phyloP scores from a whole-genome alignment of 2,797 vertebrate genomes.

The Lepidocolaptes lacrymiger region DNA sequence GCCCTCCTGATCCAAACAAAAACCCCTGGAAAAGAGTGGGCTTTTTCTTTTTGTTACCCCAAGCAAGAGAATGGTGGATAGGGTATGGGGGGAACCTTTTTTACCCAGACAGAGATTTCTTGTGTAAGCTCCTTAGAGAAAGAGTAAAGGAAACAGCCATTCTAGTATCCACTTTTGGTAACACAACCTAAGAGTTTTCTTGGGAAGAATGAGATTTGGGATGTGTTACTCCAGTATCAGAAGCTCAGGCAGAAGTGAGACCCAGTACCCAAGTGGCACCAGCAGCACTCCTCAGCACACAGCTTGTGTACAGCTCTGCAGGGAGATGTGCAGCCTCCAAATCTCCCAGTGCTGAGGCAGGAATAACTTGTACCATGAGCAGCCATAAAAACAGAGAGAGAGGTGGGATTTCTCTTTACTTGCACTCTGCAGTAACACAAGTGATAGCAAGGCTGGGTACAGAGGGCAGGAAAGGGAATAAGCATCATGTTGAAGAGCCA shows the following conservation, averaged over 20 bases:
- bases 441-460: background rate
- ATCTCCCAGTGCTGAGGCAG: background rate
- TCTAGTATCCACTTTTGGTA: background rate
- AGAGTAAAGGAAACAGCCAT: background rate
- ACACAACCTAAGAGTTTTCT: background rate
- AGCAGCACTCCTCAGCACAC: background rate
- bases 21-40: background rate
- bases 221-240: background rate
- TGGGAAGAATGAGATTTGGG: background rate
- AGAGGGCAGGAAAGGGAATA: background rate
- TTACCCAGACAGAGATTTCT: background rate
- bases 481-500: background rate
- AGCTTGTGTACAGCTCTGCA: background rate
- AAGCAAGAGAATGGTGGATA: background rate
- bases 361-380: background rate
- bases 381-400: background rate
- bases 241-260: background rate
- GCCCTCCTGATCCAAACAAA: background rate
- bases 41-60: background rate
- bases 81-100: background rate
- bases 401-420: background rate
- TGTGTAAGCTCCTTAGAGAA: background rate
- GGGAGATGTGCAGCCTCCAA: background rate
- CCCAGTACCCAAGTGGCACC: background rate
- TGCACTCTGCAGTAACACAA: background rate